phyloP scores from a whole-genome alignment of 2,113 vertebrate genomes.

The Herpetotheres cachinnans region DNA sequence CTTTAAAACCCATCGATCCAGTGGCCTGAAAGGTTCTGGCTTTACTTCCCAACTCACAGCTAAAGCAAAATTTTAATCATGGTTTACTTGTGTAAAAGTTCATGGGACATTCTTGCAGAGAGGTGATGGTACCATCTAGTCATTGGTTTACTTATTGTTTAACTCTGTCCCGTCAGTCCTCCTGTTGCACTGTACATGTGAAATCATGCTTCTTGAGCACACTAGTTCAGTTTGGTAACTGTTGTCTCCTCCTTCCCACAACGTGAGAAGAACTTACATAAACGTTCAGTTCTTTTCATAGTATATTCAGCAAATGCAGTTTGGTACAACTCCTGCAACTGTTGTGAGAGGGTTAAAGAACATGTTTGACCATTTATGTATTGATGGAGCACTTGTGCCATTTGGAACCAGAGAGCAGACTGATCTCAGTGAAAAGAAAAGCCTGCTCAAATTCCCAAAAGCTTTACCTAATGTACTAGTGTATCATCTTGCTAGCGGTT shows the following conservation, averaged over 20 bases:
- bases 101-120: not conserved
- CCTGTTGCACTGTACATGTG: not conserved
- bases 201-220: not conserved
- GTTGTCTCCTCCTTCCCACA: not conserved
- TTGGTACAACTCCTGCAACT: not conserved
- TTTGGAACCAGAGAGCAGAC: not conserved
- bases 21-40: not conserved
- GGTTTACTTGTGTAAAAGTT: not conserved
- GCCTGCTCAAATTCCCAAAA: conserved; percentile 11
- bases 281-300: not conserved
- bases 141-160: not conserved
- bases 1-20: not conserved
- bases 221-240: not conserved
- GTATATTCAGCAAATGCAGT: not conserved
- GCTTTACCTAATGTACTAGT: conserved; percentile 6
- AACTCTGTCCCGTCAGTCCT: not conserved
- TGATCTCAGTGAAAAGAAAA: conserved; percentile 47
- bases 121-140: not conserved
- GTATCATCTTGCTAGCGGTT: conserved; percentile 26
- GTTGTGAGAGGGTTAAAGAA: not conserved
- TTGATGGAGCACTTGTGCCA: not conserved
- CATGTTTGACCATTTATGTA: not conserved
- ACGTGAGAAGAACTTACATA: not conserved
- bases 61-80: not conserved
- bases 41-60: not conserved